Evolutionary conservation across 2,888 invertebrate species (phyloP).

Genomic region (Chesias legatella): DNA sequence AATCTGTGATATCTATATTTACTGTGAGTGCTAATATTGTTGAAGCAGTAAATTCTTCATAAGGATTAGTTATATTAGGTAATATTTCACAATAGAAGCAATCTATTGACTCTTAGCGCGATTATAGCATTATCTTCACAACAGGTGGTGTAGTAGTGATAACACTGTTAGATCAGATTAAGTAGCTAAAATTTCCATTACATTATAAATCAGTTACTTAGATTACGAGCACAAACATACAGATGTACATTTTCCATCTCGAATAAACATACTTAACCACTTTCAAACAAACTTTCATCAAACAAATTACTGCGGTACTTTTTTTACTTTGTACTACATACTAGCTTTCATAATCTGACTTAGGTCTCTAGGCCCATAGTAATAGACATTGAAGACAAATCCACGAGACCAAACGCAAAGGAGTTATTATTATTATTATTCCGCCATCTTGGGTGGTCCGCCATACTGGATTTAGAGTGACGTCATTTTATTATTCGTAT

Average conservation of each 20-base stretch:
- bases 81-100: conserved; percentile 47
- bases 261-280: background rate
- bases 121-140: conserved; percentile 48
- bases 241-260: conserved; percentile 11
- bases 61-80: conserved; percentile 35
- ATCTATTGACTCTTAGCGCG: conserved; percentile 46
- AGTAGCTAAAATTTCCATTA: conserved; percentile 54
- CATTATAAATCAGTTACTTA: conserved; percentile 46
- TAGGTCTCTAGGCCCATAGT: too few species aligned
- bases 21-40: conserved; percentile 39
- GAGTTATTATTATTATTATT: too few species aligned
- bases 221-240: conserved; percentile 21
- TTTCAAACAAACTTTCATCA: conserved; percentile 5
- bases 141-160: conserved; percentile 43
- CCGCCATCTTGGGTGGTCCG: too few species aligned
- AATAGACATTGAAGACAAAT: too few species aligned
- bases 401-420: too few species aligned
- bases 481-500: too few species aligned
- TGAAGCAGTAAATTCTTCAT: conserved; percentile 41
- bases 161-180: conserved; percentile 43
- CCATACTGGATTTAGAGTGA: too few species aligned
- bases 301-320: conserved; percentile 2
- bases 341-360: too few species aligned
- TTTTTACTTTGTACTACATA: too few species aligned
- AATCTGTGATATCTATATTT: conserved; percentile 21